Base-by-base conservation (phyloP, 2,113 vertebrate species). In the Promerops cafer region DNA sequence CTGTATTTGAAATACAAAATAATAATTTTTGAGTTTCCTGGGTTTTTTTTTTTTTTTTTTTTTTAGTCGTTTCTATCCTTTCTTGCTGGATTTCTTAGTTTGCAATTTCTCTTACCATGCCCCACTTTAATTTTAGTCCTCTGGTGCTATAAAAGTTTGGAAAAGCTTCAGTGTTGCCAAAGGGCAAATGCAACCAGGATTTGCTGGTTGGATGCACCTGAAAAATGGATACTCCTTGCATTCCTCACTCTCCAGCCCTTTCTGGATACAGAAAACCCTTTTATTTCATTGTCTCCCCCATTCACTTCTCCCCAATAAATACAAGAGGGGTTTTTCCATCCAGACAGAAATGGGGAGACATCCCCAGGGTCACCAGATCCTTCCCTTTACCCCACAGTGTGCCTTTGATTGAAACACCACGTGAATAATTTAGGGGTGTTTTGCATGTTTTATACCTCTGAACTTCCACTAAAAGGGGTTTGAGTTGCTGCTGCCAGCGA, bases 381-480 rank as follows among this genome's bases (percentile, higher is more conserved):
- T 81, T 85, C 31, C 50, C 22, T 89, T 70, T 40, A 64, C 91
- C 60, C 76, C 83, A 8, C 17, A 4, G 13, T 3, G 16, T 6
- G 21, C 50, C 84, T 93, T 85, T 39, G 28, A 83, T 68, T 94
- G 93, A 93, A 90, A 50, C 3, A 6, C 35, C 6, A 0, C 18
- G 80, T 95, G 96, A 95, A 97, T 95, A 93, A 96, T 97, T 96
- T 61, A 93, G 91, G 83, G 86, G 28, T 9, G 6, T 84, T 96
- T 93, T 95, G 57, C 91, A 90, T 95, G 85, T 97, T 96, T 94
- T 77, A 89, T 94, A 93, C 80, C 68, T 92, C 77, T 56, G 82
- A 96, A 96, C 86, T 82, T 63, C 33, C n/a, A 47, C 76, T 89
- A 53, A 79, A 87, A 90, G 76, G 79, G 50, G 45, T 66, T 94